These are phyloP conservation scores for Phaedon cochleariae DNA, from an alignment of 2,888 invertebrate genomes.

Conservation along the genomic window DNA sequence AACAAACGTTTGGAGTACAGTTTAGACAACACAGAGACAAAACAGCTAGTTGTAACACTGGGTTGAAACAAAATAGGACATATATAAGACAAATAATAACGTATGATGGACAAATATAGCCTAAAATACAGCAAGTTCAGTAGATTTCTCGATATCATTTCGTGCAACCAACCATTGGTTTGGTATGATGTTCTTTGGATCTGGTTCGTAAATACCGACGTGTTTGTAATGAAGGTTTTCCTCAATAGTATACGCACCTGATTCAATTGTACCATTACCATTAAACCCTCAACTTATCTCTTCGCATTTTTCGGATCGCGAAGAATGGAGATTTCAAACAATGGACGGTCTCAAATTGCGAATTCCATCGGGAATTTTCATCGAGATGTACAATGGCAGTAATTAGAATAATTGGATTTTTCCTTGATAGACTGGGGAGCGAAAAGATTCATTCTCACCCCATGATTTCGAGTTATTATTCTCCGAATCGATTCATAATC, in stretches of 20 bases:
- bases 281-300: not conserved
- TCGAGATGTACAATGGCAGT: not conserved
- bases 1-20: too few species aligned
- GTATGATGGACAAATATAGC: too few species aligned
- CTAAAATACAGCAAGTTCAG: too few species aligned
- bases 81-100: too few species aligned
- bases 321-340: not conserved
- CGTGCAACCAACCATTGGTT: too few species aligned
- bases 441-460: not conserved
- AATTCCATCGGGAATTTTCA: slow-evolving; percentile 9
- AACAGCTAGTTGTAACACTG: too few species aligned
- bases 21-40: too few species aligned
- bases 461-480: not conserved
- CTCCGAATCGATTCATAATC: not conserved
- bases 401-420: slow-evolving; percentile 12
- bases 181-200: not conserved
- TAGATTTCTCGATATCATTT: too few species aligned
- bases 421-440: not conserved
- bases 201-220: not conserved
- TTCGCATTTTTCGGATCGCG: not conserved
- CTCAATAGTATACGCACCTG: not conserved
- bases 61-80: too few species aligned
- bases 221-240: not conserved
- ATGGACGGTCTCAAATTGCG: not conserved
- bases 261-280: not conserved